Evolutionary conservation across 2,888 invertebrate species (phyloP).

Genomic region (Malthinus flaveolus): DNA sequence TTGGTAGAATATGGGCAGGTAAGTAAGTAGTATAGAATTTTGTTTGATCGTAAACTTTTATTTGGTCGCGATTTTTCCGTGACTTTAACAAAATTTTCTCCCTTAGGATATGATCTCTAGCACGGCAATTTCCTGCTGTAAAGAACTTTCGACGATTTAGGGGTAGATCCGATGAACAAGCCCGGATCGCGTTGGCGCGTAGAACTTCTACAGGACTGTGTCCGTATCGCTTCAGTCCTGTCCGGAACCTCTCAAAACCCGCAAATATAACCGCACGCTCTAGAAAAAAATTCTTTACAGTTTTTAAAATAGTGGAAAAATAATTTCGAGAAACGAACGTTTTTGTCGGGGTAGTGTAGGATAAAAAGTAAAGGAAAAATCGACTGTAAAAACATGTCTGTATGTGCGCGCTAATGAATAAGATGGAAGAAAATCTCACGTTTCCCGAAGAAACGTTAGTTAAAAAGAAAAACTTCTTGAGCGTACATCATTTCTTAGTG

Average conservation of each 20-base stretch:
- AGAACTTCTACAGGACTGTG: slow-evolving; percentile 33
- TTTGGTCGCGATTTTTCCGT: slow-evolving; percentile 19
- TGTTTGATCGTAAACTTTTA: slow-evolving; percentile 1
- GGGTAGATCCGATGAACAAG: slow-evolving; percentile 29
- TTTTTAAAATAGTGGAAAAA: slow-evolving; percentile 19
- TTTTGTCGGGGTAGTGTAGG: slow-evolving; percentile 34
- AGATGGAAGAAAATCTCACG: slow-evolving; percentile 24
- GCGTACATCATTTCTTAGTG: slow-evolving; percentile 48
- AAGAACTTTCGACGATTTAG: slow-evolving; percentile 23
- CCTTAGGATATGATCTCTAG: slow-evolving; percentile 20
- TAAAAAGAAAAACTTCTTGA: slow-evolving; percentile 48
- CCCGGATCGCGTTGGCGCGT: slow-evolving; percentile 40
- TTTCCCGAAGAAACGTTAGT: slow-evolving; percentile 49
- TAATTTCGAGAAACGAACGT: slow-evolving; percentile 29
- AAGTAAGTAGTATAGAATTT: no score
- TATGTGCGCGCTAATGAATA: slow-evolving; percentile 32
- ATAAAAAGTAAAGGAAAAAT: slow-evolving; percentile 29
- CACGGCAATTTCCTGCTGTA: slow-evolving; percentile 12
- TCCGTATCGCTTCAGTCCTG: slow-evolving; percentile 32
- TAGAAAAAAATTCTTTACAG: slow-evolving; percentile 19
- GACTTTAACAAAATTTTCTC: slow-evolving; percentile 19
- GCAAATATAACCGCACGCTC: slow-evolving; percentile 32
- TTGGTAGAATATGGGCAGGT: no score
- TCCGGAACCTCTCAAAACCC: slow-evolving; percentile 33
- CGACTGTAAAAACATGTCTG: slow-evolving; percentile 38